Evolutionary conservation across 2,113 vertebrate species (phyloP).

Genomic region (Ptilonorhynchus violaceus): DNA sequence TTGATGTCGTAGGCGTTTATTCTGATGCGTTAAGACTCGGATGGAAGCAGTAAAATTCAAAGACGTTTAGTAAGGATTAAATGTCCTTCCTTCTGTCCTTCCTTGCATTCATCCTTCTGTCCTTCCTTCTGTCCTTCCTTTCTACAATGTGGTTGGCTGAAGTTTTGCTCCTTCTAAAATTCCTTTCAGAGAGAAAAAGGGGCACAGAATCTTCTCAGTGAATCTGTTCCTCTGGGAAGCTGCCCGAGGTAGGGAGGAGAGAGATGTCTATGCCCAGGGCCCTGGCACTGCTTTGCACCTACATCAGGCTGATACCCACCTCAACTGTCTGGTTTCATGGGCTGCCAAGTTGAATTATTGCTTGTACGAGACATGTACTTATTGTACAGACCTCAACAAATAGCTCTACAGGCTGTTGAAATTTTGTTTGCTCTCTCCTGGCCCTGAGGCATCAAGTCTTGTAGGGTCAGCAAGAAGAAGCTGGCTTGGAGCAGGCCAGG

Average conservation of each 20-base stretch:
- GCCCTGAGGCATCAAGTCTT: not conserved
- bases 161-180: not conserved
- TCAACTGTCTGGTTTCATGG: not conserved
- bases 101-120: rapidly evolving
- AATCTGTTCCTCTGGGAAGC: not conserved
- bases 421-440: not conserved
- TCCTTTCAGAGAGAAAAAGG: not conserved
- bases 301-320: not conserved
- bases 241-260: not conserved
- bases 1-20: not conserved
- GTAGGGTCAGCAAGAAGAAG: not conserved
- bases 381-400: slow-evolving; percentile 4
- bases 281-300: not conserved
- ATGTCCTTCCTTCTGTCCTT: not conserved
- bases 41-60: not conserved
- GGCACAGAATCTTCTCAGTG: not conserved
- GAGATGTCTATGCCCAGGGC: not conserved
- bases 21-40: not conserved
- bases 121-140: not conserved
- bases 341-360: not conserved
- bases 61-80: not conserved
- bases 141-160: not conserved
- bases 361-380: not conserved
- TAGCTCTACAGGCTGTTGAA: not conserved
- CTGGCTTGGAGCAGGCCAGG: not conserved